Percentiles rank a stretch among this genome's conserved stretches.
Conservation (phyloP, 1,140 invertebrate genomes). For the Calosoma granatense region DNA sequence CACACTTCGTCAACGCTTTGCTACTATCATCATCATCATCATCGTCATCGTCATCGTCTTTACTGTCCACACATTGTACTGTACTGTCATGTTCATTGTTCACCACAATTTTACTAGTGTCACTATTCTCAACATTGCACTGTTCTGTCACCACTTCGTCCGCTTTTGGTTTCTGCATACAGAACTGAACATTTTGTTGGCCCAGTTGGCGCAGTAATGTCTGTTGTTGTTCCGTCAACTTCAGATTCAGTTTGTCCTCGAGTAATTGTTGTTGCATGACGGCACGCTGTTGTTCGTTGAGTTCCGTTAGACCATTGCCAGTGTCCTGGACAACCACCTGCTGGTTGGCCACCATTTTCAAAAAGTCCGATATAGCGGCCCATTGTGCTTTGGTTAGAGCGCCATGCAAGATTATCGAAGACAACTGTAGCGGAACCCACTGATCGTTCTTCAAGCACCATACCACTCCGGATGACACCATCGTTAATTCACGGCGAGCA, state of each 20-base stretch:
- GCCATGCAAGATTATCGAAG: constrained; percentile 49
- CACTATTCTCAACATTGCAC: not conserved
- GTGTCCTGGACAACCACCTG: constrained; percentile 42
- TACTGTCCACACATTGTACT: not conserved
- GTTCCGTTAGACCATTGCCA: constrained; percentile 32
- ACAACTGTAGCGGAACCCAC: constrained; percentile 49
- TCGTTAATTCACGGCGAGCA: constrained; percentile 22
- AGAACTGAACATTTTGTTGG: not conserved
- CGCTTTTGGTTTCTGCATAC: constrained; percentile 14
- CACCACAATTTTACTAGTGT: not conserved
- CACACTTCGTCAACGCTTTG: too few species aligned
- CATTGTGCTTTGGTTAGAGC: constrained; percentile 49
- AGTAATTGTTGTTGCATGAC: constrained; percentile 15
- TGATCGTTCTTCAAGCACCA: constrained; percentile 53
- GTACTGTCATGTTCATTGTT: not conserved
- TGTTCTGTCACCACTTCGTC: constrained; percentile 25
- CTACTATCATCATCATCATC: not conserved
- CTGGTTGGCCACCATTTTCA: constrained; percentile 46
- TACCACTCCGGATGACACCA: constrained; percentile 49
- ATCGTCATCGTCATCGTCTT: constrained; percentile 4
- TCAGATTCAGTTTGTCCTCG: not conserved
- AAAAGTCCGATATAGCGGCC: constrained; percentile 48
- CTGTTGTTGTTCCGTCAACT: not conserved
- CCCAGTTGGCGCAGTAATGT: not conserved
- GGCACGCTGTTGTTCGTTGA: constrained; percentile 30